Percentiles rank a stretch among this genome's conserved stretches.
These are phyloP conservation scores for Pseudachorutes palmiensis DNA, from an alignment of 1,140 invertebrate species.

Conservation along the genomic window DNA sequence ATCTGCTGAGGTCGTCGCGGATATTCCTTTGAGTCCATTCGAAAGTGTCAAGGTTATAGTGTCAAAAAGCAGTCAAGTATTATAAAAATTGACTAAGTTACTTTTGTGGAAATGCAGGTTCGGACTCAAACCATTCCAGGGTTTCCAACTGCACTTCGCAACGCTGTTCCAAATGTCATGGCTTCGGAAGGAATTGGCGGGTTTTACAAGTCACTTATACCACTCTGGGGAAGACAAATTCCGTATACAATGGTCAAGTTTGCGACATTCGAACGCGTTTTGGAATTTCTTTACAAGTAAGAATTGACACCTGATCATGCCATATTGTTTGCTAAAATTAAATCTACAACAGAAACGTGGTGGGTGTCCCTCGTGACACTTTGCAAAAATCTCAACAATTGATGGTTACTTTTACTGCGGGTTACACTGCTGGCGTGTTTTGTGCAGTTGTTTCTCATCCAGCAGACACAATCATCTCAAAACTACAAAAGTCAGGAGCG, in stretches of 20 bases:
- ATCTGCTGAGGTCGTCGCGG: conserved; percentile 58
- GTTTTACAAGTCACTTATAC: conserved; percentile 58
- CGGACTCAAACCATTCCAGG: conserved; percentile 58
- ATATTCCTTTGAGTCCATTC: conserved; percentile 57
- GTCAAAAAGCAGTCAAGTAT: too few species aligned
- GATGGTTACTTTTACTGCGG: conserved; percentile 91
- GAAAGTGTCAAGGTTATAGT: conserved; percentile 56
- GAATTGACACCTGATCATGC: neutral
- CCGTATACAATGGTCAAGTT: conserved; percentile 73
- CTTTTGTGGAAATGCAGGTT: too few species aligned
- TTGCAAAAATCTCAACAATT: conserved; percentile 92
- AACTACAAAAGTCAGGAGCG: conserved; percentile 86
- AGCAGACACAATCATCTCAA: conserved; percentile 97
- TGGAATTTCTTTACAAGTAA: conserved; percentile 59
- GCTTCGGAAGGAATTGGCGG: conserved; percentile 41
- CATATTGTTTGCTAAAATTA: conserved; percentile 37
- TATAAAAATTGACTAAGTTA: too few species aligned
- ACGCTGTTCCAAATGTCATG: conserved; percentile 49
- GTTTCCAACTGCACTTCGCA: conserved; percentile 51
- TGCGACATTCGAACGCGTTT: conserved; percentile 62
- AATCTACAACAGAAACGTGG: conserved; percentile 54
- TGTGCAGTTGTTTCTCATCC: conserved; percentile 47
- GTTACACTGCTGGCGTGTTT: conserved; percentile 75
- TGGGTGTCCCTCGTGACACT: conserved; percentile 88
- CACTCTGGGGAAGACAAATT: conserved; percentile 61